Percentiles rank a stretch among this genome's conserved stretches.
Conservation (phyloP, 2,113 vertebrate genomes). For the Neomonachus schauinslandi region DNA sequence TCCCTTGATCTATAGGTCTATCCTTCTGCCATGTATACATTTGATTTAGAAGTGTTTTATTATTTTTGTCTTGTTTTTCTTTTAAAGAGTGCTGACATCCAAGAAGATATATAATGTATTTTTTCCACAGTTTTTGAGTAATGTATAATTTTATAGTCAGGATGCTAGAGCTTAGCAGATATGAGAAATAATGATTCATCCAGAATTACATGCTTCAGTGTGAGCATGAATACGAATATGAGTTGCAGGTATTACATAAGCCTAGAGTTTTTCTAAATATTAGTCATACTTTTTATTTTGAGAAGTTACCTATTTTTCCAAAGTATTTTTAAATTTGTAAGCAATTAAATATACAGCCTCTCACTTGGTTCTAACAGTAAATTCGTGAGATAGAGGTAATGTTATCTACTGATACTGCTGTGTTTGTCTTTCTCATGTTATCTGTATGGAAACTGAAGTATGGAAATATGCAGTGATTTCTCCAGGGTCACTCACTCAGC, state of each 20-base stretch:
- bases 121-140: not conserved
- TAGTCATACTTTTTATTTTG: conserved; percentile 18
- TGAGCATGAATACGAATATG: not conserved
- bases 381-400: not conserved
- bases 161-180: not conserved
- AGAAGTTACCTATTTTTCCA: not conserved
- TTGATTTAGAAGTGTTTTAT: not conserved
- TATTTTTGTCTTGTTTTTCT: not conserved
- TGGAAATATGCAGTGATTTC: not conserved
- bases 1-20: not conserved
- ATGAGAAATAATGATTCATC: not conserved
- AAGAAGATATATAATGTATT: not conserved
- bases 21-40: not conserved
- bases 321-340: not conserved
- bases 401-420: not conserved
- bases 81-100: not conserved
- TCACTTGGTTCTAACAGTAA: not conserved
- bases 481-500: not conserved
- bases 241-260: not conserved
- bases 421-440: not conserved
- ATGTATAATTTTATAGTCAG: not conserved
- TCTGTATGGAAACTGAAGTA: not conserved
- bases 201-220: conserved; percentile 15
- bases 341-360: not conserved
- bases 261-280: not conserved